phyloP scores from a whole-genome alignment of 1,140 invertebrate species.

The Daktulosphaira vitifoliae region DNA sequence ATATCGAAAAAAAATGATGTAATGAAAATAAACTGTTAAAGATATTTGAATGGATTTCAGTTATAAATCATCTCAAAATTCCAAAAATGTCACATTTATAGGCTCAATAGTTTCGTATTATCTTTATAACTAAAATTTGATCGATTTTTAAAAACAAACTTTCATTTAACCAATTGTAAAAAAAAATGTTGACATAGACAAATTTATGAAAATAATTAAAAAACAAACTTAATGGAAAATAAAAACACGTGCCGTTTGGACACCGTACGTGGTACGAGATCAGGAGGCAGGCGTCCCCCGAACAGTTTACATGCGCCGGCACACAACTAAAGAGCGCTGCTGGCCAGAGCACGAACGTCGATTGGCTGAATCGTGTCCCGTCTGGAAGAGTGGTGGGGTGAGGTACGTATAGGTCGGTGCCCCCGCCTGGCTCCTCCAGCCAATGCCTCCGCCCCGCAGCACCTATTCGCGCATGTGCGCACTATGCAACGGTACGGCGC shows the following conservation, averaged over 20 bases:
- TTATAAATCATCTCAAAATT: too few relatives aligned
- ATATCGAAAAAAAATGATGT: too few relatives aligned
- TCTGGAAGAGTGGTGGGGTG: background rate
- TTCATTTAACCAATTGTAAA: too few relatives aligned
- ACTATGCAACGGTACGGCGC: background rate
- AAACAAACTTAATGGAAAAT: too few relatives aligned
- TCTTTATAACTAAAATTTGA: too few relatives aligned
- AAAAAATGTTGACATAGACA: too few relatives aligned
- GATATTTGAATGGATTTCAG: too few relatives aligned
- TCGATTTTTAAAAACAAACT: too few relatives aligned
- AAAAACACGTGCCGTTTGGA: background rate
- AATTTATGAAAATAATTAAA: too few relatives aligned
- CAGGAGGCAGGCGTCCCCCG: background rate
- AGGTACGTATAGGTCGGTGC: background rate
- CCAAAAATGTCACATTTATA: too few relatives aligned
- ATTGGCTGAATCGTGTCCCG: background rate
- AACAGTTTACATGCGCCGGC: background rate
- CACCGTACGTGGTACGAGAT: background rate
- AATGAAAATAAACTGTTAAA: too few relatives aligned
- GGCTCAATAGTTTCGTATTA: too few relatives aligned
- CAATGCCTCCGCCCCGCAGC: background rate
- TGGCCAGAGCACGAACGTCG: background rate
- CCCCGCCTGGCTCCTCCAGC: background rate
- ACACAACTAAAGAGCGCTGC: background rate
- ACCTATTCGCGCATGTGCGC: background rate